Conservation (phyloP, 2,888 invertebrate genomes). For the Eilema griseolum region DNA sequence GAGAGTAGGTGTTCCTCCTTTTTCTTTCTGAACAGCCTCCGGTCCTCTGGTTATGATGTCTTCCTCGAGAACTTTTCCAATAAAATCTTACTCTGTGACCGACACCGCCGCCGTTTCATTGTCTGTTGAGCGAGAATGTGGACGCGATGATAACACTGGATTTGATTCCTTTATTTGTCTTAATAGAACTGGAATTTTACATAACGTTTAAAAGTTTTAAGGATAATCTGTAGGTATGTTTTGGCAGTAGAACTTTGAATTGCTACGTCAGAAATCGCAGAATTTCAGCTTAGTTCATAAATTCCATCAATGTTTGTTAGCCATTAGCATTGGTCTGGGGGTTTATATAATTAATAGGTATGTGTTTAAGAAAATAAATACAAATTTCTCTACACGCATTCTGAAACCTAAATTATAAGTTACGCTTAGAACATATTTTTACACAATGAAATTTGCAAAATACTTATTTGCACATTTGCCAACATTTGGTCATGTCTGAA, state of each 20-base stretch:
- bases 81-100: background rate
- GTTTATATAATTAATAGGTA: too few relatives aligned
- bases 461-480: too few relatives aligned
- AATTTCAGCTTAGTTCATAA: background rate
- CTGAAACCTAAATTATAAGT: too few relatives aligned
- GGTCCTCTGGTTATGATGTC: background rate
- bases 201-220: background rate
- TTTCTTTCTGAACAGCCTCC: background rate
- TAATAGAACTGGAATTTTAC: background rate
- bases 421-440: too few relatives aligned
- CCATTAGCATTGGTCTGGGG: too few relatives aligned
- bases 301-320: background rate
- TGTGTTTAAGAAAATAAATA: too few relatives aligned
- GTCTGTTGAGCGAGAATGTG: slow-evolving; percentile 2
- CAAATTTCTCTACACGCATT: too few relatives aligned
- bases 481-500: too few relatives aligned
- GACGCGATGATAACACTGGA: background rate
- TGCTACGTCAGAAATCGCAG: background rate
- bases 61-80: background rate
- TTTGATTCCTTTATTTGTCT: background rate
- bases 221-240: too few relatives aligned
- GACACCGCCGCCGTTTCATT: background rate
- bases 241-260: background rate
- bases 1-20: background rate
- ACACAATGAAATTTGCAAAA: too few relatives aligned